Evolutionary conservation across 2,888 invertebrate genomes (phyloP).

Genomic region (Melanargia galathea): DNA sequence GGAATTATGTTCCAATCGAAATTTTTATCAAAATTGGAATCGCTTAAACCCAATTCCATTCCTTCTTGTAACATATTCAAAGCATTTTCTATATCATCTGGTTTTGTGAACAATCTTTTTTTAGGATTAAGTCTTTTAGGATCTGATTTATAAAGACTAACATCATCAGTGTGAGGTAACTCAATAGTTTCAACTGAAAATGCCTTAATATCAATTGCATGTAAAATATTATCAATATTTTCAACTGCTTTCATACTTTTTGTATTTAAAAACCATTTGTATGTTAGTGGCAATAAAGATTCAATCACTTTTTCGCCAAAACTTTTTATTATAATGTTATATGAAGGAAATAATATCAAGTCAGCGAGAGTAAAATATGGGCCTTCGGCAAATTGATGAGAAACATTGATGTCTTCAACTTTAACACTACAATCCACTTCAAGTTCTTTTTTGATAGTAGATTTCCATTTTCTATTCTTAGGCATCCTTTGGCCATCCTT

Average conservation of each 20-base stretch:
- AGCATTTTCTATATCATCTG: conserved; percentile 87
- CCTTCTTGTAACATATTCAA: conserved; percentile 68
- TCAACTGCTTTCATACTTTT: conserved; percentile 46
- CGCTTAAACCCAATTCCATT: conserved; percentile 65
- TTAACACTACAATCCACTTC: conserved; percentile 71
- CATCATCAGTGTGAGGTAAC: conserved; percentile 79
- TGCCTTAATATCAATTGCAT: conserved; percentile 40
- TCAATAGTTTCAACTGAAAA: conserved; percentile 46
- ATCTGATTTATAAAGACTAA: conserved; percentile 90
- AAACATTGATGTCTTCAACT: conserved; percentile 77
- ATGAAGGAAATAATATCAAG: conserved; percentile 88
- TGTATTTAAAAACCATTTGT: conserved; percentile 83
- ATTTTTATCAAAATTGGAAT: conserved; percentile 51
- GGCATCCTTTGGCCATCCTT: conserved; percentile 46
- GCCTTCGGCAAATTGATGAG: conserved; percentile 92
- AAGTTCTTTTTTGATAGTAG: conserved; percentile 62
- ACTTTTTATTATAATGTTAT: conserved; percentile 82
- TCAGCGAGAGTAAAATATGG: conserved; percentile 92
- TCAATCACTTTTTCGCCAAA: conserved; percentile 59
- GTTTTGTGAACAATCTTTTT: conserved; percentile 88
- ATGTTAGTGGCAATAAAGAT: conserved; percentile 82
- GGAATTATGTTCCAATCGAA: conserved; percentile 89
- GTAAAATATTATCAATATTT: conserved; percentile 45
- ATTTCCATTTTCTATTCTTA: conserved; percentile 78
- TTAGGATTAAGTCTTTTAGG: conserved; percentile 88